These are phyloP conservation scores for Melanargia galathea DNA, from an alignment of 2,888 invertebrate genomes.

Conservation along the genomic window DNA sequence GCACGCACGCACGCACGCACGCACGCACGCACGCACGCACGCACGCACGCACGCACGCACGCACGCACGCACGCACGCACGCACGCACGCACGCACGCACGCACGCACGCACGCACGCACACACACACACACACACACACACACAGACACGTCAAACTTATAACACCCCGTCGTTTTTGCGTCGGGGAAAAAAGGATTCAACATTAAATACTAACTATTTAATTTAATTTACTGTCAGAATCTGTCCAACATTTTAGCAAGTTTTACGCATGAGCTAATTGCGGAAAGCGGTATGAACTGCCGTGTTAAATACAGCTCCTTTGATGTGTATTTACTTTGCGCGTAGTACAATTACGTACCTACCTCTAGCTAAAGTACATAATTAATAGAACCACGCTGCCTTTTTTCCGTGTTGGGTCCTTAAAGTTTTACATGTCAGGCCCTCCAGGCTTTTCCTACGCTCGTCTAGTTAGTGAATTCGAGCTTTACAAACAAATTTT, in stretches of 20 bases:
- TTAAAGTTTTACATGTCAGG: background rate
- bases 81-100: too few species aligned
- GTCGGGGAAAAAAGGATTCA: too few species aligned
- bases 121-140: too few species aligned
- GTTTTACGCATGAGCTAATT: slow-evolving; percentile 7
- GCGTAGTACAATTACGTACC: slow-evolving; percentile 7
- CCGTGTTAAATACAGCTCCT: slow-evolving; percentile 4
- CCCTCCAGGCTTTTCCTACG: too few species aligned
- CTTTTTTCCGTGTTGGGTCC: background rate
- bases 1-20: too few species aligned
- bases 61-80: too few species aligned
- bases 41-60: too few species aligned
- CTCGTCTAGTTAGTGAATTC: background rate
- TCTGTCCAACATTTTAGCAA: background rate
- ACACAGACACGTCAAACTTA: too few species aligned
- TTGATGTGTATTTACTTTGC: slow-evolving; percentile 11
- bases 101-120: too few species aligned
- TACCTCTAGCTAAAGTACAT: background rate
- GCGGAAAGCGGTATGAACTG: slow-evolving; percentile 7
- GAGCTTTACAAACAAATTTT: too few species aligned
- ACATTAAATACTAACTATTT: background rate
- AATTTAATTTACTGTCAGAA: background rate
- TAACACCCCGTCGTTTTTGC: too few species aligned
- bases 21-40: too few species aligned
- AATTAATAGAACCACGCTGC: background rate